Evolutionary conservation across 2,113 vertebrate species (phyloP), one percentile per base, ranked within the genome.

Genomic region (Regulus satrapa): DNA sequence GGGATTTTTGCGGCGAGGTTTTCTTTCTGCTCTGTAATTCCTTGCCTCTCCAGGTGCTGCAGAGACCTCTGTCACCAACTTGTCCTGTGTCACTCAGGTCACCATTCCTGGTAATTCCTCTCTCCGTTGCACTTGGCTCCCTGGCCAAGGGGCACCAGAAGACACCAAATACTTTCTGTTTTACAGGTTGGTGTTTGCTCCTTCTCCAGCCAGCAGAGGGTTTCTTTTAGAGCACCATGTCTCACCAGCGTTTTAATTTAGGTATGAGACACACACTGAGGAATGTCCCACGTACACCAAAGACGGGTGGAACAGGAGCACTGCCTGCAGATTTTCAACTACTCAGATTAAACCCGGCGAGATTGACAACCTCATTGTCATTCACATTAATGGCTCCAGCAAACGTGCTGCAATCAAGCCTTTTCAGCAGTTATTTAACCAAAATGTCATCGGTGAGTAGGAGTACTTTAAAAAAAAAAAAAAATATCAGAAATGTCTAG

Each of bases 311-410:
- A 18, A 58, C 40, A 94, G 97, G 52, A 96, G 94, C 1, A 71
- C 3, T 0, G 97, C 75, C 4, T 98, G 98, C 92, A 95, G 72
- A 8, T 95, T 97, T 74, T 13, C 96, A 3, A 85, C 18, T 14
- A 98, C 97, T 19, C 49, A 9, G 6, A 97, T 98, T 66, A 40
- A 71, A 2, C 61, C 95, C 7, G 86, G 43, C 19, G 77, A 56
- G 23, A 20, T 55, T 6, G 94, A 71, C 10, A 16, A 8, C 1
- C 83, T 97, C 6, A 13, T 95, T 20, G 51, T 96, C 6, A 87
- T 98, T 18, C 95, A 92, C 6, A 9, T 98, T 3, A 98, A 97
- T 4, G 98, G 98, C 11, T 97, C 98, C 6, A 98, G 98, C 96
- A 83, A 58, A 18, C 18, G 36, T 2, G 71, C 90, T n/a, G 21